A percentile compares a stretch with the other conserved stretches of the same genome.
These are phyloP conservation scores for Diplodus puntazzo DNA, from an alignment of 2,797 vertebrate genomes.

Conservation along the genomic window DNA sequence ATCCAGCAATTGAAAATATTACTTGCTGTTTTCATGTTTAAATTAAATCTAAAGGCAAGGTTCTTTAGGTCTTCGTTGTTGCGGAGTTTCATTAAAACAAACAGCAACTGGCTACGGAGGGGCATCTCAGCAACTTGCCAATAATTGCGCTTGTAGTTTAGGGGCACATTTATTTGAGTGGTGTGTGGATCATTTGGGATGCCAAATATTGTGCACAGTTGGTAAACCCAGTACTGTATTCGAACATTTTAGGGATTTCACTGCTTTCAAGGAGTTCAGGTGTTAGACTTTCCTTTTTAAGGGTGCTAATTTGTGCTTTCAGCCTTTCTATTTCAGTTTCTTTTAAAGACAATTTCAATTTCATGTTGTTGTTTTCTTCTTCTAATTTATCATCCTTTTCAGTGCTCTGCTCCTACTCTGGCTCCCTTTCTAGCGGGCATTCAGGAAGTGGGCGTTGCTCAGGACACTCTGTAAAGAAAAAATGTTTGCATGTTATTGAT, in stretches of 20 bases:
- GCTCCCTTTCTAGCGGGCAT: neutral
- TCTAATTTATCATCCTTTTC: too few species aligned
- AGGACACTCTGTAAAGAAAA: too few species aligned
- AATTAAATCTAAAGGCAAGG: constrained; percentile 34
- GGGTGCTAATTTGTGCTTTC: constrained; percentile 18
- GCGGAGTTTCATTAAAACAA: too few species aligned
- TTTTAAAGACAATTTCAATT: too few species aligned
- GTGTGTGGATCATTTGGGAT: constrained; percentile 23
- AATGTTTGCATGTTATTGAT: too few species aligned
- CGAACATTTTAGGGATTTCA: neutral
- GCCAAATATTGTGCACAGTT: constrained; percentile 5
- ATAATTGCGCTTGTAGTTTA: constrained; percentile 27
- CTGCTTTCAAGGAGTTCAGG: constrained; percentile 25
- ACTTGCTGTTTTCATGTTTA: constrained; percentile 1
- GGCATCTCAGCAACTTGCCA: constrained; percentile 23
- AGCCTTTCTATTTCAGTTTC: too few species aligned
- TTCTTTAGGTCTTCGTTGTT: neutral
- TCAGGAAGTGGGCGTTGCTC: constrained; percentile 1
- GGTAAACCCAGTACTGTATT: constrained; percentile 31
- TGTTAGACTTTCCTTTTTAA: constrained; percentile 20
- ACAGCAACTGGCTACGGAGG: too few species aligned
- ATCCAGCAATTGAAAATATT: constrained; percentile 5
- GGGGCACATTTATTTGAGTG: constrained; percentile 22
- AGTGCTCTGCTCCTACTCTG: too few species aligned
- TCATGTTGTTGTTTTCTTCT: too few species aligned